Conservation (phyloP, 2,113 vertebrate species). For the Gavialis gangeticus region DNA sequence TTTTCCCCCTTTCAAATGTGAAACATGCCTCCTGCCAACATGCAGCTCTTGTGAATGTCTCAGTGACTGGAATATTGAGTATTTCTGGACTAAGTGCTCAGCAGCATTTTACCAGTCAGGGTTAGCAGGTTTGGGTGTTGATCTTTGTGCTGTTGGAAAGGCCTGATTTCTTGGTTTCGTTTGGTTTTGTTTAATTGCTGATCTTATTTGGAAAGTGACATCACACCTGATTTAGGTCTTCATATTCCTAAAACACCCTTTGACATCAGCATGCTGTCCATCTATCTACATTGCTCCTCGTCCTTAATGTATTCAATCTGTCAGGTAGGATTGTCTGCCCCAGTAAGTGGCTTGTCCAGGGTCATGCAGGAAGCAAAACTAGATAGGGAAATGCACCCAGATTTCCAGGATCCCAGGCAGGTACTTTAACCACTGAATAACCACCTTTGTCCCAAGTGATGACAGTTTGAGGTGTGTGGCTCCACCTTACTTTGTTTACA, state of each 20-base stretch:
- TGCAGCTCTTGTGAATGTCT: background rate
- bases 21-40: background rate
- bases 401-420: background rate
- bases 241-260: background rate
- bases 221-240: background rate
- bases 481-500: background rate
- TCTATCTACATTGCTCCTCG: background rate
- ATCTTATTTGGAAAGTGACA: background rate
- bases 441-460: background rate
- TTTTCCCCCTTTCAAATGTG: background rate
- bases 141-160: background rate
- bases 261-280: no score
- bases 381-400: no score
- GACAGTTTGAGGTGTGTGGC: background rate
- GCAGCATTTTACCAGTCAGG: background rate
- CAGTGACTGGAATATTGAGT: background rate
- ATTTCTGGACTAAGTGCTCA: background rate
- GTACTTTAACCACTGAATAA: background rate
- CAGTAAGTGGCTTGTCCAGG: background rate
- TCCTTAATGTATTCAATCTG: constrained; percentile 28
- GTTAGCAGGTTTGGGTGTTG: background rate
- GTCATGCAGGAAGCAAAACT: background rate
- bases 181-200: background rate
- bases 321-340: background rate
- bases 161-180: background rate